Evolutionary conservation across 2,888 invertebrate genomes (phyloP), one percentile per base, ranked within the genome.

Genomic region (Erynnis tages): DNA sequence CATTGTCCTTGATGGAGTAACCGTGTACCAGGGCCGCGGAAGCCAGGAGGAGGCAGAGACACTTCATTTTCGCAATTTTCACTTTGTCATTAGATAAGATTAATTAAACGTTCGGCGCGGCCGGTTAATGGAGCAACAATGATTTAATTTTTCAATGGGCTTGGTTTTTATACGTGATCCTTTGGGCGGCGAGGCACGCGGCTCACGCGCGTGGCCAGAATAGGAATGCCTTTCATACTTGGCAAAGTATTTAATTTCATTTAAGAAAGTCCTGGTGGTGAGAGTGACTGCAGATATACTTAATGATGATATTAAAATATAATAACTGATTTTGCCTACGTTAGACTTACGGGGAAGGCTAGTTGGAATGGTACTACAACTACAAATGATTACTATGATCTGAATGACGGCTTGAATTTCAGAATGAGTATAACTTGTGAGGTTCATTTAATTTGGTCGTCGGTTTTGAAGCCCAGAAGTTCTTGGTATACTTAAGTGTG

Each of bases 81-180:
- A 84, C 83, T 80, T 67, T 82, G 66, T 82, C 86, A 88, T 87
- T 84, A 81, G 82, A 67, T 75, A 76, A 71, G 67, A 70, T 81
- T 87, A 86, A 85, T 89, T 84, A 78, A 63, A 83, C 83, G 87
- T 85, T 70, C 76, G 71, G 65, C 76, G 67, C 74, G 79, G 70
- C 67, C 79, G 79, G 80, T 86, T 86, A 88, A 87, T 87, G 82
- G 87, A 79, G 75, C 81, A 84, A 86, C 86, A 89, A 82, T 89
- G 89, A 88, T 86, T 88, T 82, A 88, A 89, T 87, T 88, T 89
- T 88, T 84, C 82, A 77, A 88, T 92, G 91, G 92, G 92, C 91
- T 92, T 91, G 91, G 92, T 92, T 90, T 90, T 91, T 92, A 92
- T 92, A 92, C 79, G 82, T 78, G 82, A 78, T 85, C 85, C 87